phyloP scores from a whole-genome alignment of 2,797 vertebrate genomes.

The Serranus cabrilla region DNA sequence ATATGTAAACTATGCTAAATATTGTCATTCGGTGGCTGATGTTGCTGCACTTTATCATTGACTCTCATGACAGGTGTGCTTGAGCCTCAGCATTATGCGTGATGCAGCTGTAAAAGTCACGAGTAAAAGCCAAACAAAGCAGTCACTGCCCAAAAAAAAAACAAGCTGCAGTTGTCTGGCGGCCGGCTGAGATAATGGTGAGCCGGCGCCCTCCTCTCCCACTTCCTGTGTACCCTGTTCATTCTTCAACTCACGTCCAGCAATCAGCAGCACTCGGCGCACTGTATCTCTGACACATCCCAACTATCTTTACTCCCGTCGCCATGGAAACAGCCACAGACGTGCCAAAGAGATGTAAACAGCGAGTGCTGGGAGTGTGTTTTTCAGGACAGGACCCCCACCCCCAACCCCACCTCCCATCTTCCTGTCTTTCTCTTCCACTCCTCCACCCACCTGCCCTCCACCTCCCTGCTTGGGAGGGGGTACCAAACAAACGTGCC shows the following conservation, averaged over 20 bases:
- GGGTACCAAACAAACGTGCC: neutral
- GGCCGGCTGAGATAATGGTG: constrained; percentile 19
- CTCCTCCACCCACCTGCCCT: constrained; percentile 21
- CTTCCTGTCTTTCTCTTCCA: neutral
- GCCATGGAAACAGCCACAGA: constrained; percentile 83
- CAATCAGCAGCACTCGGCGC: constrained; percentile 44
- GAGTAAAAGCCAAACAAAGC: constrained; percentile 29
- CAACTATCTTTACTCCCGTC: constrained; percentile 78
- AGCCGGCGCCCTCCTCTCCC: constrained; percentile 22
- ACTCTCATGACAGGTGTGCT: constrained; percentile 16
- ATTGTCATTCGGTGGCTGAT: neutral
- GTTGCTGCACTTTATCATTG: constrained; percentile 13
- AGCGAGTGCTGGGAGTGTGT: constrained; percentile 66
- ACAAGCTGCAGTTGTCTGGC: neutral
- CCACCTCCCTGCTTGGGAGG: constrained; percentile 15
- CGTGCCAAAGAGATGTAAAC: constrained; percentile 79
- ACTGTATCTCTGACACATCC: constrained; percentile 68
- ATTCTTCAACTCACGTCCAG: constrained; percentile 64
- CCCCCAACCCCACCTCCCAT: neutral
- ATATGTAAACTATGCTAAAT: neutral
- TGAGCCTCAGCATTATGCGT: neutral
- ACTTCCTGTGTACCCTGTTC: constrained; percentile 43
- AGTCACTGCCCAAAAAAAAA: constrained; percentile 17
- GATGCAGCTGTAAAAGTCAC: constrained; percentile 13
- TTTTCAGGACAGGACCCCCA: constrained; percentile 57